These are phyloP conservation scores for Platalea minor DNA, from an alignment of 2,797 vertebrate genomes.

Conservation along the genomic window DNA sequence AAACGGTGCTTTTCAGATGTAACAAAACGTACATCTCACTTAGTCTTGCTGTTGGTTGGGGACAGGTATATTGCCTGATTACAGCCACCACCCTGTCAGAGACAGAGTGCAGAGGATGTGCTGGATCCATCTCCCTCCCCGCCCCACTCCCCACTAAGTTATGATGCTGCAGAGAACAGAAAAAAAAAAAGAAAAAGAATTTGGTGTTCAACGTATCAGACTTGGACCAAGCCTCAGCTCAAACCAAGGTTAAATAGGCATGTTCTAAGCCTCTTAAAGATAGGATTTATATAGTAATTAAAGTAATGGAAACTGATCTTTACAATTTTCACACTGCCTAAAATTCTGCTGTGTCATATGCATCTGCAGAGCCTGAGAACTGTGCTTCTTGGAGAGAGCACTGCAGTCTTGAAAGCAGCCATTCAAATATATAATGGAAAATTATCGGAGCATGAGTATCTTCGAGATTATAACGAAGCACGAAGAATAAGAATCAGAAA, in stretches of 20 bases:
- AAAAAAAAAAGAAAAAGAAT: not conserved
- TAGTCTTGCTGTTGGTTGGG: not conserved
- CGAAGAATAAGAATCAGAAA: not conserved
- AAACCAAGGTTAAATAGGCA: constrained; percentile 60
- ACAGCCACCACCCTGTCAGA: not conserved
- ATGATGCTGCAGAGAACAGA: not conserved
- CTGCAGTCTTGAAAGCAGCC: constrained; percentile 56
- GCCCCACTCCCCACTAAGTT: not conserved
- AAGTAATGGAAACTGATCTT: constrained; percentile 65
- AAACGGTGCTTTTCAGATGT: not conserved
- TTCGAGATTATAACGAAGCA: not conserved
- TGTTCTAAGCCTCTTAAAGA: constrained; percentile 42
- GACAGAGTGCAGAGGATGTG: not conserved
- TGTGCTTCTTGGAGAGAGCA: not conserved
- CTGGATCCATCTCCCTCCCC: not conserved
- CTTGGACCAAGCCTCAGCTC: constrained; percentile 18
- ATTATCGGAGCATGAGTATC: not conserved
- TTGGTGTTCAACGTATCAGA: not conserved
- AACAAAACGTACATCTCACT: not conserved
- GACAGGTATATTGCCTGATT: not conserved
- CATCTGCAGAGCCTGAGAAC: constrained; percentile 50
- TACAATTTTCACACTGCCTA: constrained; percentile 51
- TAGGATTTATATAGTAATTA: constrained; percentile 66
- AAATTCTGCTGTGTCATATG: constrained; percentile 60
- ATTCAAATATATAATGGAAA: constrained; percentile 18